phyloP scores from a whole-genome alignment of 2,113 vertebrate genomes.

The Callopanchax toddi region DNA sequence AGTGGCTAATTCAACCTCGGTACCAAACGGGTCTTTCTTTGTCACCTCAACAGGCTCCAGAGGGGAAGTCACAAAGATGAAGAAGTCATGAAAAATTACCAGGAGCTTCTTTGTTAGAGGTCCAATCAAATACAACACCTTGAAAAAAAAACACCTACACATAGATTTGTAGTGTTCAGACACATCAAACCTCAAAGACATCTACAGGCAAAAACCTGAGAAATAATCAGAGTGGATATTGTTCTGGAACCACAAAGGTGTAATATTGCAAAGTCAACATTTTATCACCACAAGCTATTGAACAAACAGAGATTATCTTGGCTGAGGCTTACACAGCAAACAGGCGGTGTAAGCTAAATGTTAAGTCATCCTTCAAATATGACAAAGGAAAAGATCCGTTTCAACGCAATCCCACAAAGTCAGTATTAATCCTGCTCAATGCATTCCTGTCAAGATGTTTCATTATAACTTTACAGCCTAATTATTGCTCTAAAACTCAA shows the following conservation, averaged over 20 bases:
- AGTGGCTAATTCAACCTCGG: slow-evolving; percentile 36
- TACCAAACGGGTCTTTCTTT: slow-evolving; percentile 16
- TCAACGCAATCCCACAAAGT: neutral
- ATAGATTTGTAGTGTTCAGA: slow-evolving; percentile 6
- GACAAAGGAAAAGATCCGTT: neutral
- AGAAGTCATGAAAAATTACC: slow-evolving; percentile 28
- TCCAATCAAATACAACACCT: slow-evolving; percentile 48
- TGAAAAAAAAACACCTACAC: too few species aligned
- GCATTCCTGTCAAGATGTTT: too few species aligned
- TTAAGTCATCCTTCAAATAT: slow-evolving; percentile 13
- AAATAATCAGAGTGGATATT: neutral
- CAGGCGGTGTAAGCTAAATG: neutral
- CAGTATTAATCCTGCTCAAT: too few species aligned
- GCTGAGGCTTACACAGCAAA: neutral
- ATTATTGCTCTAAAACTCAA: too few species aligned
- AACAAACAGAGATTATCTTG: slow-evolving; percentile 13
- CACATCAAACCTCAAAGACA: neutral
- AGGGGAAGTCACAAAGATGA: slow-evolving; percentile 9
- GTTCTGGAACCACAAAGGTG: slow-evolving; percentile 22
- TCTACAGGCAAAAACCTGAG: neutral
- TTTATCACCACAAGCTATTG: slow-evolving; percentile 36
- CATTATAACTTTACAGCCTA: too few species aligned
- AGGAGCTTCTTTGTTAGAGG: slow-evolving; percentile 30
- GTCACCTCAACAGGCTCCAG: slow-evolving; percentile 21
- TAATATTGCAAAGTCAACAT: slow-evolving; percentile 29